Base-by-base conservation (phyloP, 2,888 invertebrate species). In the Taphrorychus bicolor region DNA sequence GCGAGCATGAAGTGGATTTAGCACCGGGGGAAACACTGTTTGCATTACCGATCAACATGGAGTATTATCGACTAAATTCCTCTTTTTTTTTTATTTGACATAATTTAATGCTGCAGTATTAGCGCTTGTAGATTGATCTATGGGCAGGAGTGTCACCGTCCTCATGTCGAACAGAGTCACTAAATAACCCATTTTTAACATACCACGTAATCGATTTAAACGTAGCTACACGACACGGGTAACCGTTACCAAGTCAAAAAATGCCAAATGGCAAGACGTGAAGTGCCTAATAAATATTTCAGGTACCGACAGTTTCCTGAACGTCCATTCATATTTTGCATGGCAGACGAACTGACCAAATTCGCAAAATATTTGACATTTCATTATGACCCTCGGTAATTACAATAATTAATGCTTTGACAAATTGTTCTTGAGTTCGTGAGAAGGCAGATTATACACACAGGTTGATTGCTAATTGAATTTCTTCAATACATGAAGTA, bases 1-100 rank as follows among this genome's bases (percentile, higher is more conserved):
- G 56, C 42, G 60, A 51, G 23, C 57, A 60, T 66, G 64, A 22
- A 42, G 56, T 14, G 66, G 60, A 60, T 60, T 60, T 56, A 40
- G 56, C 3, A 7, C 32, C 32, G 32, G 11, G 32, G 32, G 40
- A 59, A 56, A 49, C 63, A 51, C 57, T 57, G 60, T 66, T 66
- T 66, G 60, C 23, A 56, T 60, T 60, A 18, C 18, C 51, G 21
- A 24, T 60, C 49, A 19, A 41, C 52, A 66, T 59, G 56, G 59
- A 45, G 48, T 17, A 54, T 65, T 65, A 66, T 60, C 60, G 18
- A 5, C 21, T 14, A 59, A 52, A 52, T 21, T 21, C 7, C 45
- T 18, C n/a, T 45, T 45, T 18, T 17, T 45, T 45, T 45, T 45
- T 18, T 32, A 9, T 45, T 18, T 45, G 45, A 17, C 45, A 45